Evolutionary conservation across 1,140 invertebrate genomes (phyloP).

Genomic region (Diuraphis noxia): DNA sequence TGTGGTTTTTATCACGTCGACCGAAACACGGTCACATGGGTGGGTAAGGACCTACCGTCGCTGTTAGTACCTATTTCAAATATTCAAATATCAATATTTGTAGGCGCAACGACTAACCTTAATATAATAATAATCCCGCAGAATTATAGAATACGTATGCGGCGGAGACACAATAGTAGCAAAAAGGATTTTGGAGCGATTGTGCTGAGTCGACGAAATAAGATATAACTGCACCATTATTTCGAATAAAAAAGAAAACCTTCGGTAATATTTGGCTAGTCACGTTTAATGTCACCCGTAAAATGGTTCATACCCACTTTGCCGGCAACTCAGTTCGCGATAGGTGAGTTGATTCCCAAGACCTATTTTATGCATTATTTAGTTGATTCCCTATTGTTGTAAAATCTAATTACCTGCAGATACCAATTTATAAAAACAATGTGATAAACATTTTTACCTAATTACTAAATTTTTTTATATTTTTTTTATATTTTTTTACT

Average conservation of each 20-base stretch:
- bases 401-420: too few species aligned
- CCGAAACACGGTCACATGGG: neutral
- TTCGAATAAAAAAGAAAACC: neutral
- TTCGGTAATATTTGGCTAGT: neutral
- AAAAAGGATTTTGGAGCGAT: conserved; percentile 1
- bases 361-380: too few species aligned
- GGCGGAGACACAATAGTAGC: neutral
- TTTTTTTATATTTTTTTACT: too few species aligned
- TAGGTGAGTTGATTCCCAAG: too few species aligned
- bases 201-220: neutral
- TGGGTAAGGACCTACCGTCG: neutral
- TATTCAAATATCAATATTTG: conserved; percentile 5
- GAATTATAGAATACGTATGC: neutral
- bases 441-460: too few species aligned
- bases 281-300: too few species aligned
- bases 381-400: too few species aligned
- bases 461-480: too few species aligned
- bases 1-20: neutral
- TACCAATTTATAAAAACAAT: too few species aligned
- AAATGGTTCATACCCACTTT: too few species aligned
- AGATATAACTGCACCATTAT: neutral
- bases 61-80: neutral
- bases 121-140: neutral
- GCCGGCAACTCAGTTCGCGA: too few species aligned
- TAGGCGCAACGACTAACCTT: neutral